A percentile compares a stretch with the other conserved stretches of the same genome.
phyloP scores from a whole-genome alignment of 1,140 invertebrate genomes.

The Drosophila persimilis region DNA sequence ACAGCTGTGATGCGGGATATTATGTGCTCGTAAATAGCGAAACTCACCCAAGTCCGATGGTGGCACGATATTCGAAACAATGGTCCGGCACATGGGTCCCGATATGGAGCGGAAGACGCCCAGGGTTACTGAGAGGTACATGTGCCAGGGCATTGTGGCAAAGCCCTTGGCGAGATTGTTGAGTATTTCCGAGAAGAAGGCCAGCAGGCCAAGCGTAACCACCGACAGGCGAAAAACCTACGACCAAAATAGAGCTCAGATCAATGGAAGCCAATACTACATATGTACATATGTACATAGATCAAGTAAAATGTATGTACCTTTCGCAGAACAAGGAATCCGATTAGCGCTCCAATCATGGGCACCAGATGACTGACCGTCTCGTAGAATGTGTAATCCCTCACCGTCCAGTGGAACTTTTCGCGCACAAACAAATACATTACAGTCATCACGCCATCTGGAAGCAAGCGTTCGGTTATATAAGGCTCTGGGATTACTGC shows the following conservation, averaged over 20 bases:
- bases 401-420: constrained; percentile 87
- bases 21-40: neutral
- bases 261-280: no score
- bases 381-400: constrained; percentile 85
- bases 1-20: constrained; percentile 11
- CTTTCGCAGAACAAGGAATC: constrained; percentile 84
- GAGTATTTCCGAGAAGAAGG: constrained; percentile 78
- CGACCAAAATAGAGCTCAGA: neutral
- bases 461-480: neutral
- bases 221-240: constrained; percentile 75
- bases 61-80: constrained; percentile 87
- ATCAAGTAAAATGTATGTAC: constrained; percentile 24
- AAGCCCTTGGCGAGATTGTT: constrained; percentile 84
- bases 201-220: constrained; percentile 66
- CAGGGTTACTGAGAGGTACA: constrained; percentile 85
- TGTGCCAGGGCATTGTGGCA: constrained; percentile 85
- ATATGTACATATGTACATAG: neutral
- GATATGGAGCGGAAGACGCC: constrained; percentile 85
- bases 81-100: constrained; percentile 86
- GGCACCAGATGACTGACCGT: constrained; percentile 82
- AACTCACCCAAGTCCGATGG: constrained; percentile 86
- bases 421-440: constrained; percentile 87
- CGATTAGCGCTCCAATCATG: constrained; percentile 84
- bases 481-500: constrained; percentile 37
- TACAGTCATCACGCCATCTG: constrained; percentile 83